Conservation (phyloP, 92 coral and sea anemone genomes). For the Pocillopora grandis region DNA sequence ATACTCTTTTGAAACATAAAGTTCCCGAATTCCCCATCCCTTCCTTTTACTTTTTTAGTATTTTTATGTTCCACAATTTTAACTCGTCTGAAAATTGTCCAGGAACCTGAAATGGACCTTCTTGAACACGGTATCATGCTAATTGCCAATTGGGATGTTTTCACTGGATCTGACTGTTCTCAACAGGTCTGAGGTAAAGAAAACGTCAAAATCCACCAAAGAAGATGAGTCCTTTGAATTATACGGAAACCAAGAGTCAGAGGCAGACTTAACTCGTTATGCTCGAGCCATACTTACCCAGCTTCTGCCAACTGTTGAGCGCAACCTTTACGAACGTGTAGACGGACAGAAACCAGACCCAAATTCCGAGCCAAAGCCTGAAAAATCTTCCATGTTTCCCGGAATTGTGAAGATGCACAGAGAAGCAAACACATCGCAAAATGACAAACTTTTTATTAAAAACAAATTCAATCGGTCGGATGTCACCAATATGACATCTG, state of each 20-base stretch:
- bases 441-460: constrained; percentile 19
- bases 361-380: not conserved
- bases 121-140: too few relatives aligned
- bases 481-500: constrained; percentile 31
- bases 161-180: constrained; percentile 16
- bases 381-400: constrained; percentile 34
- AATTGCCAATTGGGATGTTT: too few relatives aligned
- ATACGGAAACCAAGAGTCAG: constrained; percentile 16
- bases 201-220: not conserved
- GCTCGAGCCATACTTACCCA: constrained; percentile 35
- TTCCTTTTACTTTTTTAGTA: too few relatives aligned
- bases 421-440: constrained; percentile 42
- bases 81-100: too few relatives aligned
- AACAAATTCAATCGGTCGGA: constrained; percentile 45
- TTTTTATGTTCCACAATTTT: too few relatives aligned
- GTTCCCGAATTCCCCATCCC: too few relatives aligned
- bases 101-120: too few relatives aligned
- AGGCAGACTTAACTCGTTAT: constrained; percentile 12
- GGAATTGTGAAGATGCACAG: constrained; percentile 62
- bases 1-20: too few relatives aligned
- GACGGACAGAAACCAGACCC: constrained; percentile 14
- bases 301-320: constrained; percentile 40
- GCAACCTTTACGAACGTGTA: constrained; percentile 46
- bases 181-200: constrained; percentile 5
- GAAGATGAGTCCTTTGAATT: constrained; percentile 23